Percentiles rank a stretch among this genome's conserved stretches.
phyloP scores from a whole-genome alignment of 2,113 vertebrate genomes.

The Leucoraja erinaceus region DNA sequence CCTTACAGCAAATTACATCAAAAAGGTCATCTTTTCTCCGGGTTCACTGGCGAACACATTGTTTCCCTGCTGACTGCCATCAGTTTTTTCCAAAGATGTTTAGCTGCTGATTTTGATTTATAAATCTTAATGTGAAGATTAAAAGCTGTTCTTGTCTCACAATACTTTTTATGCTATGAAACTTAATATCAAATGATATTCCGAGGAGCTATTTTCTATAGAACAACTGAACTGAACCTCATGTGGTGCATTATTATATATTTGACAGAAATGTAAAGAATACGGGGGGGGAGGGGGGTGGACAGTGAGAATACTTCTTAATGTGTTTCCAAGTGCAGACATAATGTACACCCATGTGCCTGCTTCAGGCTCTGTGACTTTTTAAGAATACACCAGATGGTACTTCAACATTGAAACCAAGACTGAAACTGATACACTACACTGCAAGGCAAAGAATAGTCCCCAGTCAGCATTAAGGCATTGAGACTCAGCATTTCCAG shows the following conservation, averaged over 20 bases:
- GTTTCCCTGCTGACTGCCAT: too few relatives aligned
- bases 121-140: neutral
- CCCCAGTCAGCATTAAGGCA: constrained; percentile 7
- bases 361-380: constrained; percentile 20
- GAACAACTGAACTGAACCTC: neutral
- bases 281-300: neutral
- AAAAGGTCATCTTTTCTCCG: too few relatives aligned
- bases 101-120: neutral
- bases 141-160: constrained; percentile 15
- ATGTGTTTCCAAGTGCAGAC: neutral
- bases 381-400: neutral
- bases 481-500: constrained; percentile 4
- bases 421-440: neutral
- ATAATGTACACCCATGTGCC: neutral
- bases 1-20: too few relatives aligned
- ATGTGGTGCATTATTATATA: neutral
- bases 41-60: too few relatives aligned
- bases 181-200: neutral
- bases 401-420: constrained; percentile 8
- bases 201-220: neutral
- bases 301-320: neutral
- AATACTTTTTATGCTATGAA: neutral
- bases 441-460: neutral
- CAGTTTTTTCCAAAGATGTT: neutral
- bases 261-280: constrained; percentile 3